Percentiles rank a stretch among this genome's conserved stretches.
Conservation (phyloP, 2,113 vertebrate species). For the Lontra canadensis region DNA sequence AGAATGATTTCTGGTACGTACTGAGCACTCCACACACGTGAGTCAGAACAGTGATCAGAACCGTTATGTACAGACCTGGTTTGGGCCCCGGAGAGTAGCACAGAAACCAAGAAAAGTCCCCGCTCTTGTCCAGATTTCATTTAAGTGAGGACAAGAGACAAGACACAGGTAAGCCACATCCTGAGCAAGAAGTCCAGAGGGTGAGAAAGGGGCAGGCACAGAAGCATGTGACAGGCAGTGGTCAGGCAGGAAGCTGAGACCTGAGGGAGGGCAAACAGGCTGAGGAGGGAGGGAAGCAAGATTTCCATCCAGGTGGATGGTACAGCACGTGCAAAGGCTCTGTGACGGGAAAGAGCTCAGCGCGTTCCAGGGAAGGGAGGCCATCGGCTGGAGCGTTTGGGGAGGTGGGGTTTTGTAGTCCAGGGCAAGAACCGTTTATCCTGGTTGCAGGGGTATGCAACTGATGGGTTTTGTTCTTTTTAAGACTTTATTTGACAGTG, state of each 20-base stretch:
- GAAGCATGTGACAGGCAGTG: background rate
- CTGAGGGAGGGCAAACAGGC: background rate
- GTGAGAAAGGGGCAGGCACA: background rate
- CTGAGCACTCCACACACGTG: background rate
- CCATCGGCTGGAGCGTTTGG: background rate
- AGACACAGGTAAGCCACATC: background rate
- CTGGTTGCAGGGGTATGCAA: background rate
- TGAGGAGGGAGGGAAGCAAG: background rate
- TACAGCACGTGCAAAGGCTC: background rate
- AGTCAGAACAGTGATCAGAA: background rate
- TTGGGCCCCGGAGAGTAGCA: background rate
- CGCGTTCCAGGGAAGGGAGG: background rate
- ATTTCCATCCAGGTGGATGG: background rate
- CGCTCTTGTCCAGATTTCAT: background rate
- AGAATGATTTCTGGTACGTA: background rate
- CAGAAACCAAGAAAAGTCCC: background rate
- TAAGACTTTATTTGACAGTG: background rate
- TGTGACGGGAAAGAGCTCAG: background rate
- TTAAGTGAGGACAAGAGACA: background rate
- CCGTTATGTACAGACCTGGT: background rate
- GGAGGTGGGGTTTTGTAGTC: background rate
- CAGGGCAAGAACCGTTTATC: background rate
- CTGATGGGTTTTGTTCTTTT: background rate
- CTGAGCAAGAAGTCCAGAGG: background rate
- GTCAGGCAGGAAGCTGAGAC: background rate